Conservation (phyloP, 2,888 invertebrate genomes). For the Lucinisca nassula region DNA sequence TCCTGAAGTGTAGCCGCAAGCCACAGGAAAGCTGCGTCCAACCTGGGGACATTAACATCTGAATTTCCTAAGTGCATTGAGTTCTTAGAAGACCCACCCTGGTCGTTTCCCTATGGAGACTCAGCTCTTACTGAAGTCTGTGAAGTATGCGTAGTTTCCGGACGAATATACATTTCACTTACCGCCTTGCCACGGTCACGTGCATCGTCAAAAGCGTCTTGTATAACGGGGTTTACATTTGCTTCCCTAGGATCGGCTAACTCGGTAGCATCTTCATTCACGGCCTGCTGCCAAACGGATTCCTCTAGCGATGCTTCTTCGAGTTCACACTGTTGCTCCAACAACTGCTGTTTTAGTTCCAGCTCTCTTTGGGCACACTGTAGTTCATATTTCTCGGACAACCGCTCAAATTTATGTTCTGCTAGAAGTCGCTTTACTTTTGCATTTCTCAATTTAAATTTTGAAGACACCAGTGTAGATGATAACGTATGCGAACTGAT, state of each 20-base stretch:
- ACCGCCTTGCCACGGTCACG: not conserved
- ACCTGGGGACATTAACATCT: not conserved
- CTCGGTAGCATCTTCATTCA: not conserved
- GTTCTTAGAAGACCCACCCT: not conserved
- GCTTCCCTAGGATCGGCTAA: not conserved
- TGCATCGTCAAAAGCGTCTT: not conserved
- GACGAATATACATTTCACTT: not conserved
- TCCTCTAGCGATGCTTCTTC: constrained; percentile 13
- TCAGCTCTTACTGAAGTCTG: not conserved
- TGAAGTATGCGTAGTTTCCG: not conserved
- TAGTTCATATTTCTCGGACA: no score
- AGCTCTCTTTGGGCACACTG: no score
- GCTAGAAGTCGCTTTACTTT: no score
- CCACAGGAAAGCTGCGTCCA: not conserved
- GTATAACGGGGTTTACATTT: not conserved
- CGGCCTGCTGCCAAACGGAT: constrained; percentile 20
- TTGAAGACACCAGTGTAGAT: no score
- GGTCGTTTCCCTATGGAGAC: not conserved
- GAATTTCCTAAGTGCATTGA: not conserved
- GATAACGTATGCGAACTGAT: no score
- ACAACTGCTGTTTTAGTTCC: no score
- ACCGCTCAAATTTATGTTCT: no score
- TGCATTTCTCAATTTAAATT: no score
- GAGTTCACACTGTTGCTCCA: no score
- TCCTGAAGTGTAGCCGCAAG: constrained; percentile 21